Evolutionary conservation across 1,140 invertebrate species (phyloP), one percentile per base, ranked within the genome.

Genomic region (Bombus vancouverensis): DNA sequence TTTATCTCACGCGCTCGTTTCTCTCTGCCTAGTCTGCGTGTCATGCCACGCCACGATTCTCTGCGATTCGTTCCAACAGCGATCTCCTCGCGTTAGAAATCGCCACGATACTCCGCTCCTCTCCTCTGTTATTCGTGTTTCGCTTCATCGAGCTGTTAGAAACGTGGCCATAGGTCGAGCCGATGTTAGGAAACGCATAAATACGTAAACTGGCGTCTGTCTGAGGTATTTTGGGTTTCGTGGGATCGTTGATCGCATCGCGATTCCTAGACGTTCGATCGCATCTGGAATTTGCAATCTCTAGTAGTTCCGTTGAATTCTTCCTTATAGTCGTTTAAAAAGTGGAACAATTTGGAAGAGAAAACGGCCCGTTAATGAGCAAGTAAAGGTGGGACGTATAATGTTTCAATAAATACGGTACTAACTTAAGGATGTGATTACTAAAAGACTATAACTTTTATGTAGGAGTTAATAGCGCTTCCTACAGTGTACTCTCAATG

Each of bases 121-220:
- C 53, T n/a, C 68, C 18, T 34, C 39, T 4, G 68, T 32, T 73
- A 57, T 73, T 81, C 80, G 70, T n/a, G 80, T 32, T 73, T 44
- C 79, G 70, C 34, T 15, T 39, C n/a, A 28, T 62, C 53, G 47
- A 25, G 28, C 71, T 25, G 71, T n/a, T 42, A 25, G n/a, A 32
- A 42, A 53, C 34, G 66, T 5, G n/a, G n/a, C 5, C 39, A 6
- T 3, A 32, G 12, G 4, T 53, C 10, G n/a, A 5, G 28, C 10
- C 15, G 44, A 3, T 28, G 12, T 9, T n/a, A 1, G 18, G n/a
- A n/a, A 22, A 32, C 39, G 12, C 39, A n/a, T 10, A 1, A 6
- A 3, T 68, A 34, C 8, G 15, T 18, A 42, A 22, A 6, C 13
- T 22, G 15, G 39, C 39, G 39, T 25, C 65, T 44, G 5, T 25